Conservation (phyloP, 2,797 vertebrate species). For the Erpetoichthys calabaricus region DNA sequence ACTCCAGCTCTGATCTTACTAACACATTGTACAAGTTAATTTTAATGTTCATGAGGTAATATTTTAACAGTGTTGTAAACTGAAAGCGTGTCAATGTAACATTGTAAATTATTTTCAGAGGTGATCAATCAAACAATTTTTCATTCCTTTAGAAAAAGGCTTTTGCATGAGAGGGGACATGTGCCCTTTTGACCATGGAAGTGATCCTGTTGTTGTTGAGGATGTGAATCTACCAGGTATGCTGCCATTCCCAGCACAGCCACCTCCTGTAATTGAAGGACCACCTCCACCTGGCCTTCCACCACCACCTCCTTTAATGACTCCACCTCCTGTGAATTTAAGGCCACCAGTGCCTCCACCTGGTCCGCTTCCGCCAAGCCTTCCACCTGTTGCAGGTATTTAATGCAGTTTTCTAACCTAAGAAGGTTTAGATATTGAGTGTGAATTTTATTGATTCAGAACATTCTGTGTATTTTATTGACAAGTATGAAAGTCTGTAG, state of each 20-base stretch:
- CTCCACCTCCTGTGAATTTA: slow-evolving; percentile 74
- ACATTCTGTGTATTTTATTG: too few relatives aligned
- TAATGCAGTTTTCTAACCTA: too few relatives aligned
- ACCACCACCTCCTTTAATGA: slow-evolving; percentile 75
- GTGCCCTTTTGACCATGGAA: slow-evolving; percentile 94
- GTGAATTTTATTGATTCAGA: not conserved
- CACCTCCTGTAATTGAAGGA: slow-evolving; percentile 73
- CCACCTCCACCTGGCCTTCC: slow-evolving; percentile 80
- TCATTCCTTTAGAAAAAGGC: slow-evolving; percentile 67
- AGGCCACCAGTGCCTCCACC: slow-evolving; percentile 83
- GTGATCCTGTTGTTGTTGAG: slow-evolving; percentile 92
- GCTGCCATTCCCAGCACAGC: slow-evolving; percentile 85
- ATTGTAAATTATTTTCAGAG: too few relatives aligned
- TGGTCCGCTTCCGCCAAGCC: slow-evolving; percentile 78
- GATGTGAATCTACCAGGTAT: slow-evolving; percentile 90
- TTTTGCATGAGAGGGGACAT: slow-evolving; percentile 95
- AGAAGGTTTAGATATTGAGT: too few relatives aligned
- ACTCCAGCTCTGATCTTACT: too few relatives aligned
- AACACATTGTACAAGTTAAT: too few relatives aligned
- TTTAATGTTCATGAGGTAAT: too few relatives aligned
- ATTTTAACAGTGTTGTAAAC: too few relatives aligned
- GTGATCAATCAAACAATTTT: not conserved
- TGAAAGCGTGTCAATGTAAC: too few relatives aligned
- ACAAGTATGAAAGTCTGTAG: too few relatives aligned
- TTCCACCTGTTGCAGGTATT: slow-evolving; percentile 83